phyloP scores from a whole-genome alignment of 2,113 vertebrate genomes.

The Thinocorus orbignyianus region DNA sequence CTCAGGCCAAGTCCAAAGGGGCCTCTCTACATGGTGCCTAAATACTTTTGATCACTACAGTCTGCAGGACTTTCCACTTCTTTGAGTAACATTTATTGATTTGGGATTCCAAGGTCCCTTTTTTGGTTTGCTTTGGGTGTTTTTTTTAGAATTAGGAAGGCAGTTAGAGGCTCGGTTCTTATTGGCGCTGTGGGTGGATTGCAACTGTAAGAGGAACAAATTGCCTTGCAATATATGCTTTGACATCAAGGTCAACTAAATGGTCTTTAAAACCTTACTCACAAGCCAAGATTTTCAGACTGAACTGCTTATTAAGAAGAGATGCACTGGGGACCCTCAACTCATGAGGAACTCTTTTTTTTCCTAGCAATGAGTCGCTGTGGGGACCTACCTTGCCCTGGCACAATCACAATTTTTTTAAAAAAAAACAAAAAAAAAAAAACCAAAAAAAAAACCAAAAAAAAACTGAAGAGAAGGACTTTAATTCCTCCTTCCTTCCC shows the following conservation, averaged over 20 bases:
- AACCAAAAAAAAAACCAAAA: too few species aligned
- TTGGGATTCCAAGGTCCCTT: neutral
- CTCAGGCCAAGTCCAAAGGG: neutral
- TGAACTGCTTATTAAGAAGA: neutral
- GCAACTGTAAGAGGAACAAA: neutral
- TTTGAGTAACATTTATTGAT: neutral
- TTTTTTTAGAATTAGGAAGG: neutral
- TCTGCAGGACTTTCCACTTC: neutral
- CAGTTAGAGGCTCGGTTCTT: neutral
- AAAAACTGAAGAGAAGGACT: neutral
- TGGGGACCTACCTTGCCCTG: neutral
- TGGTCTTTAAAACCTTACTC: neutral
- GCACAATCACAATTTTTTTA: accelerated
- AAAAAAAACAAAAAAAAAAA: too few species aligned
- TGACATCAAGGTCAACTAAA: neutral
- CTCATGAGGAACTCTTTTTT: accelerated
- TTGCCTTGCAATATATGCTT: neutral
- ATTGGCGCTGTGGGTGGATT: neutral
- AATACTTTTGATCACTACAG: neutral
- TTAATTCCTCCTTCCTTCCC: neutral
- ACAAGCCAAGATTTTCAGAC: neutral
- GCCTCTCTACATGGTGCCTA: neutral
- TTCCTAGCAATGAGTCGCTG: neutral
- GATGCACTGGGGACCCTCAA: accelerated
- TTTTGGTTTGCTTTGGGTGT: neutral